These are phyloP conservation scores for Eubasilissa splendida DNA, from an alignment of 2,888 invertebrate genomes.

Conservation along the genomic window DNA sequence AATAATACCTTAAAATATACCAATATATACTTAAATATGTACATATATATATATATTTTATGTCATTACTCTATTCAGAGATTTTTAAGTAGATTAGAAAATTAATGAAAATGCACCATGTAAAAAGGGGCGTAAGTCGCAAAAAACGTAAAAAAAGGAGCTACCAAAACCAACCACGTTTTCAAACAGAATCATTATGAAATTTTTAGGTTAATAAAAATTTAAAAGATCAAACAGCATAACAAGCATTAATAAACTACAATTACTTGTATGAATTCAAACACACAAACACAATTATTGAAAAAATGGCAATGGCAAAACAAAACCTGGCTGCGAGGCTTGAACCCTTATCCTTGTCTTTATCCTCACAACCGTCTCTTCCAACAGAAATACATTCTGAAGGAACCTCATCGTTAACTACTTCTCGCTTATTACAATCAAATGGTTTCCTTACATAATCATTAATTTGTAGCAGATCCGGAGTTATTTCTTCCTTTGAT, in stretches of 20 bases:
- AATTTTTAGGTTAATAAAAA: conserved; percentile 41
- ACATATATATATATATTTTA: conserved; percentile 21
- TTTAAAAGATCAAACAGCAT: conserved; percentile 36
- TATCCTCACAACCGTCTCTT: conserved; percentile 61
- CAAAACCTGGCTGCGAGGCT: conserved; percentile 68
- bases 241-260: conserved; percentile 24
- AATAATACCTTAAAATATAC: conserved; percentile 19
- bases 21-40: conserved; percentile 27
- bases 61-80: background rate
- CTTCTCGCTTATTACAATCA: conserved; percentile 61
- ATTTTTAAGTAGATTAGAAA: conserved; percentile 12
- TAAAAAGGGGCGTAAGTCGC: conserved; percentile 7
- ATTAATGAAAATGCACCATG: conserved; percentile 39
- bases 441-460: conserved; percentile 71
- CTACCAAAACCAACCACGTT: background rate
- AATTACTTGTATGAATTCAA: conserved; percentile 61
- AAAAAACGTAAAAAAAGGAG: conserved; percentile 10
- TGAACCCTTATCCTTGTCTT: conserved; percentile 63
- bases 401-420: conserved; percentile 58
- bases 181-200: conserved; percentile 37
- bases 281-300: conserved; percentile 70
- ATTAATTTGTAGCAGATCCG: conserved; percentile 69
- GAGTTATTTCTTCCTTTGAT: conserved; percentile 69
- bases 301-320: conserved; percentile 70
- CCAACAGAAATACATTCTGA: conserved; percentile 60